Base-by-base conservation (phyloP, 2,888 invertebrate genomes). In the Ophonus ardosiacus region DNA sequence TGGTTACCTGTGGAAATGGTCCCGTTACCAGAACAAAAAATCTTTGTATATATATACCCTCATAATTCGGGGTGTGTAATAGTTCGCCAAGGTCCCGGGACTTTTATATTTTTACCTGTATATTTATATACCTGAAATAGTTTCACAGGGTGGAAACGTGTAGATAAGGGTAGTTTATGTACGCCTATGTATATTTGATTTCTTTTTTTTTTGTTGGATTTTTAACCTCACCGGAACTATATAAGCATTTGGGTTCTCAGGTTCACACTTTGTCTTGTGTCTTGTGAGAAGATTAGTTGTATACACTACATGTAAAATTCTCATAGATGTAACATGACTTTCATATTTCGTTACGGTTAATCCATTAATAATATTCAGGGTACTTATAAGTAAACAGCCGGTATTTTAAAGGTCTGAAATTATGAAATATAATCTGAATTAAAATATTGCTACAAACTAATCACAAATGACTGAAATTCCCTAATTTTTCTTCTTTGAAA, bases 41-140 rank as follows among this genome's bases (percentile, higher is more conserved):
- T 74, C 63, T 59, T 79, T 59, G 59, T 51, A n/a, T n/a, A n/a
- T n/a, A n/a, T n/a, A n/a, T n/a, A 38, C 56, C 81, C 24, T 57
- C 56, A 82, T 71, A 56, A 68, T 43, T 15, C 63, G 51, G 82
- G 82, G 82, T 82, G 71, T 51, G 68, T 71, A 82, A 82, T 57
- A 68, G 57, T 82, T 82, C 21, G 10, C 57, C 38, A 68, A 21
- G 71, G 38, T 65, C 81, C 56, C 43, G 31, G 18, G 82, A 56
- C 65, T n/a, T 31, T 31, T 31, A 31, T 31, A 81, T 65, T 71
- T 51, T 82, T 82, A 82, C 82, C 82, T 82, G 56, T 43, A 43
- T 56, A 15, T 18, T 57, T 68, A 82, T 82, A 68, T 71, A 82
- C 82, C 68, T 51, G 82, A 31, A 59, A 38, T 56, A 31, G 51